Percentiles rank a stretch among this genome's conserved stretches.
Evolutionary conservation across 2,888 invertebrate species (phyloP).

Genomic region (Chrysolina americana): DNA sequence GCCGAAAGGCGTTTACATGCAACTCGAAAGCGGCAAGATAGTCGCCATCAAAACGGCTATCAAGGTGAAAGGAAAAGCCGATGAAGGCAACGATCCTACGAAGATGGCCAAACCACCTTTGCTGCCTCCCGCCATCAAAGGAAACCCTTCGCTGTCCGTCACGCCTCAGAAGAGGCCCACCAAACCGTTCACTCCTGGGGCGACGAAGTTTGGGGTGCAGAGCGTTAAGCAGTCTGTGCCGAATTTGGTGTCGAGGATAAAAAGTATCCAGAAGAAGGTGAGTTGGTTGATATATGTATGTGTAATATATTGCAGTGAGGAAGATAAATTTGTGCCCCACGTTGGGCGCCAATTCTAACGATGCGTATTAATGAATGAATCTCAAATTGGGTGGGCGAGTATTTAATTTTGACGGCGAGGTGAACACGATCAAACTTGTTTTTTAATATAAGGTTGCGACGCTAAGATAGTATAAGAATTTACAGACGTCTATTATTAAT

Average conservation of each 20-base stretch:
- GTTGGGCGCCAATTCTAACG: too few relatives aligned
- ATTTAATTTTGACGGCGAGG: too few relatives aligned
- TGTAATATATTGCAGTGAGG: too few relatives aligned
- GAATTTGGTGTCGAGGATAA: conserved; percentile 64
- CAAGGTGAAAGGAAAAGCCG: conserved; percentile 74
- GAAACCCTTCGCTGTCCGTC: conserved; percentile 75
- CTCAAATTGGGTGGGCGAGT: too few relatives aligned
- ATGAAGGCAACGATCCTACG: conserved; percentile 31
- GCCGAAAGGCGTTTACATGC: conserved; percentile 96
- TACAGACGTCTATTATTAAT: too few relatives aligned
- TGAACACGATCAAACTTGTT: too few relatives aligned
- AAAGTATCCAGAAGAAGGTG: conserved; percentile 60
- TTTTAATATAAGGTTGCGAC: too few relatives aligned
- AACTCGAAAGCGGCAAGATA: conserved; percentile 93
- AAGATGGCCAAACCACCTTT: conserved; percentile 58
- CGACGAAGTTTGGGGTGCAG: conserved; percentile 65
- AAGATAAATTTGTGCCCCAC: too few relatives aligned
- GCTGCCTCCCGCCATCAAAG: conserved; percentile 70
- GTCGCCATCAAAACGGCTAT: conserved; percentile 90
- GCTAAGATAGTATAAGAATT: too few relatives aligned
- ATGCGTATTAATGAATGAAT: too few relatives aligned
- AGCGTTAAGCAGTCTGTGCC: conserved; percentile 66
- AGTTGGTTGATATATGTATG: conserved; percentile 38
- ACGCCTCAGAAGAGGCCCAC: conserved; percentile 69
- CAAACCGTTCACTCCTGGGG: conserved; percentile 61